phyloP scores from a whole-genome alignment of 2,797 vertebrate species.

The Manis pentadactyla region DNA sequence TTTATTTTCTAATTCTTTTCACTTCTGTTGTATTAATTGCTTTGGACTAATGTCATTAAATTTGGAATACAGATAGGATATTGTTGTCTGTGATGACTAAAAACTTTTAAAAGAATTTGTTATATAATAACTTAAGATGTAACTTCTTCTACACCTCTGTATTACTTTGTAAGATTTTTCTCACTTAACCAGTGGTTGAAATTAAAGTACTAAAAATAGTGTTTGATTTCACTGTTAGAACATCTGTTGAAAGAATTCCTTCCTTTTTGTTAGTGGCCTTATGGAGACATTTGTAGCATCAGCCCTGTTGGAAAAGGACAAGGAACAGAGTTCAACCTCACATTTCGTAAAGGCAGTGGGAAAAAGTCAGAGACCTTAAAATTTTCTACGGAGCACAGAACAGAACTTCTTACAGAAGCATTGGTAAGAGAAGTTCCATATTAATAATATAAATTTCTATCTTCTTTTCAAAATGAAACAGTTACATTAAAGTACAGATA shows the following conservation, averaged over 20 bases:
- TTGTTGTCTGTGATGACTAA: constrained; percentile 20
- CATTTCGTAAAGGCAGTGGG: constrained; percentile 97
- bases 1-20: not conserved
- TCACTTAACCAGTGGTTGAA: constrained; percentile 32
- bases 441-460: not conserved
- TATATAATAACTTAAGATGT: not conserved
- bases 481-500: not conserved
- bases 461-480: not conserved
- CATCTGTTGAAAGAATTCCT: constrained; percentile 7
- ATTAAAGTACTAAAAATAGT: not conserved
- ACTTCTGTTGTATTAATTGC: constrained; percentile 40
- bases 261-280: constrained; percentile 94
- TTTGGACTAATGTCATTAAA: constrained; percentile 51
- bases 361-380: constrained; percentile 99
- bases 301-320: constrained; percentile 97
- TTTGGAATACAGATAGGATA: not conserved
- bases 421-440: constrained; percentile 89
- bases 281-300: constrained; percentile 98
- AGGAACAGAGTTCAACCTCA: constrained; percentile 98
- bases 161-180: constrained; percentile 41
- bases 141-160: not conserved
- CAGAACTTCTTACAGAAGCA: constrained; percentile 98
- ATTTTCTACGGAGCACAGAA: constrained; percentile 99
- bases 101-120: constrained; percentile 19
- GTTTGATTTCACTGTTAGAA: not conserved